These are phyloP conservation scores for Phalanger gymnotis DNA, from an alignment of 2,797 vertebrate species.

Conservation along the genomic window DNA sequence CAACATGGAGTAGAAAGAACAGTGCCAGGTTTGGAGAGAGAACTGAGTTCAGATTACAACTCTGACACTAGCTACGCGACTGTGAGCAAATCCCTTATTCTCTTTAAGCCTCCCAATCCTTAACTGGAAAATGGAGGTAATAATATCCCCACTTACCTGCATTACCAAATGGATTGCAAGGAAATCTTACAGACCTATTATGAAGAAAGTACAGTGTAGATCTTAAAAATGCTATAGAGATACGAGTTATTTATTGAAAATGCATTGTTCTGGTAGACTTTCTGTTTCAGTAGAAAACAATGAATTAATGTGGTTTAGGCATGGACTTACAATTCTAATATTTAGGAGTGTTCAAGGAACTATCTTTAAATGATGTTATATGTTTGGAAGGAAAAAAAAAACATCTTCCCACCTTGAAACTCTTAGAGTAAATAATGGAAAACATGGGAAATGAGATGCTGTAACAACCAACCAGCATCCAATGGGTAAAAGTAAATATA, in stretches of 20 bases:
- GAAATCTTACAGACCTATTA: background rate
- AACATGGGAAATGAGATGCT: background rate
- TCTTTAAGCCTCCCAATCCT: background rate
- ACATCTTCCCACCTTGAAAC: background rate
- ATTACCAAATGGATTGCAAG: background rate
- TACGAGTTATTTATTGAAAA: background rate
- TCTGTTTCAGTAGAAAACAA: slow-evolving; percentile 31
- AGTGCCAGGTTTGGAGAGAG: background rate
- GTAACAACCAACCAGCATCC: background rate
- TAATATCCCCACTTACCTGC: background rate
- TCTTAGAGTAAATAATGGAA: background rate
- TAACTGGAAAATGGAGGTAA: slow-evolving; percentile 5
- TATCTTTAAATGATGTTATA: background rate
- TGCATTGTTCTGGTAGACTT: background rate
- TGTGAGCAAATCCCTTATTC: background rate
- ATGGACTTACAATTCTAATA: background rate
- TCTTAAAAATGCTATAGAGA: background rate
- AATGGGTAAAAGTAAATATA: slow-evolving; percentile 10
- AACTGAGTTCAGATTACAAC: background rate
- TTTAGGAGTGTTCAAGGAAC: background rate
- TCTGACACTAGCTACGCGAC: background rate
- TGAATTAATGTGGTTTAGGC: background rate
- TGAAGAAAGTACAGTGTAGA: background rate
- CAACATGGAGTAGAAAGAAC: background rate
- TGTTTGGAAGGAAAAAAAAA: background rate